phyloP scores from a whole-genome alignment of 2,797 vertebrate genomes.

The Hippocampus kuda region DNA sequence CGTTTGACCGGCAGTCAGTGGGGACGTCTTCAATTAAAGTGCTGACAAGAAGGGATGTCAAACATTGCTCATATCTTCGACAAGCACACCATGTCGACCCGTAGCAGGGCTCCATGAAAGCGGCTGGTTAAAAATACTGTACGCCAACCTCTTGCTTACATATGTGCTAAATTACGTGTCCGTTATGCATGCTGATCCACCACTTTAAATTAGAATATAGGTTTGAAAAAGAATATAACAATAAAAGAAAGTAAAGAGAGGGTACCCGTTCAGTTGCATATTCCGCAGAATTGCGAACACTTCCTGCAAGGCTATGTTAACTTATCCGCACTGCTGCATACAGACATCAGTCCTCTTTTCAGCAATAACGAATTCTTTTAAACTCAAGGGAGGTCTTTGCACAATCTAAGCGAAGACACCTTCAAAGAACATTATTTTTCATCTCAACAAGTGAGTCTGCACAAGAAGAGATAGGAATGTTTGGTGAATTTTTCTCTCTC shows the following conservation, averaged over 20 bases:
- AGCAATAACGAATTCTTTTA: constrained; percentile 38
- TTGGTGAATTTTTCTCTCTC: neutral
- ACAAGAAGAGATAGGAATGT: neutral
- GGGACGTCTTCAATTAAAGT: neutral
- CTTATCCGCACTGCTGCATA: neutral
- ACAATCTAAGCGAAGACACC: neutral
- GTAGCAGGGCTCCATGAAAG: too few species aligned
- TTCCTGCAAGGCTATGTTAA: too few species aligned
- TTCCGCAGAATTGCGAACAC: too few species aligned
- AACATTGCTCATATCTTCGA: neutral
- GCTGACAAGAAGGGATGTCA: neutral
- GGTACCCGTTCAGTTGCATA: too few species aligned
- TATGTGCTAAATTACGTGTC: too few species aligned
- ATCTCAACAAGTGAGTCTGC: neutral
- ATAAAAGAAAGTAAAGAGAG: too few species aligned
- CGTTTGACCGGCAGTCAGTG: neutral
- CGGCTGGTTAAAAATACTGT: too few species aligned
- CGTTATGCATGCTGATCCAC: too few species aligned
- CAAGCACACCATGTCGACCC: neutral
- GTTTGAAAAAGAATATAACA: too few species aligned
- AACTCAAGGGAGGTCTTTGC: neutral
- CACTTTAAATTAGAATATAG: too few species aligned
- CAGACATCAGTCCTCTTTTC: neutral
- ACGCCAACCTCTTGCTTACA: too few species aligned
- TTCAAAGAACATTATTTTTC: neutral